Base-by-base conservation (phyloP, 2,113 vertebrate species). In the Ictidomys tridecemlineatus region DNA sequence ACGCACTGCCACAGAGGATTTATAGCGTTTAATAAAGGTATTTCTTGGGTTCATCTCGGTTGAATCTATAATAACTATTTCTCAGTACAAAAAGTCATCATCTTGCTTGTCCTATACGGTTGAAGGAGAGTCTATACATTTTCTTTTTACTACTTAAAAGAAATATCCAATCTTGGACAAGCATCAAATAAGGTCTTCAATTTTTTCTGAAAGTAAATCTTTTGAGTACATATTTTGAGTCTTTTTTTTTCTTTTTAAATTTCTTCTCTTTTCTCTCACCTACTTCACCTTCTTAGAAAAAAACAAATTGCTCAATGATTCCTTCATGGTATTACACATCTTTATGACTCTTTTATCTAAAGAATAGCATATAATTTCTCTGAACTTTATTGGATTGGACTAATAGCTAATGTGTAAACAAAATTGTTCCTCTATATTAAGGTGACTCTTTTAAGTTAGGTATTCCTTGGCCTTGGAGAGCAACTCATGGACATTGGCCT, bases 21-120 rank as follows among this genome's bases (percentile, higher is more conserved):
- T 97, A 94, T 94, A 61, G 97, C 63, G 85, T 96, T 97, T 97
- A 97, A 97, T 96, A 97, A 98, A 82, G 45, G 70, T 63, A 61
- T 93, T 97, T 91, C 95, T 93, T 70, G 78, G 70, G 56, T 89
- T 93, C 93, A 80, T 93, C 91, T 74, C 86, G 24, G 42, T 82
- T 70, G 39, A 94, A 91, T 94, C 86, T 97, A 1, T 95, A 74
- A 83, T 76, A 85, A 95, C 92, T 74, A 34, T 91, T 89, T 53
- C 79, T 95, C 65, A 45, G 56, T 92, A 56, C n/a, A 77, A 84
- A 95, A 93, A 93, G 77, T 92, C 86, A 80, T 84, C 69, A 26
- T 85, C 53, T 51, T 73, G 67, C 67, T 90, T 85, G 20, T 70
- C 67, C 73, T 28, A 13, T 26, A 18, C n/a, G 16, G 39, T 80